Conservation (phyloP, 2,888 invertebrate species). For the Plagodis pulveraria region DNA sequence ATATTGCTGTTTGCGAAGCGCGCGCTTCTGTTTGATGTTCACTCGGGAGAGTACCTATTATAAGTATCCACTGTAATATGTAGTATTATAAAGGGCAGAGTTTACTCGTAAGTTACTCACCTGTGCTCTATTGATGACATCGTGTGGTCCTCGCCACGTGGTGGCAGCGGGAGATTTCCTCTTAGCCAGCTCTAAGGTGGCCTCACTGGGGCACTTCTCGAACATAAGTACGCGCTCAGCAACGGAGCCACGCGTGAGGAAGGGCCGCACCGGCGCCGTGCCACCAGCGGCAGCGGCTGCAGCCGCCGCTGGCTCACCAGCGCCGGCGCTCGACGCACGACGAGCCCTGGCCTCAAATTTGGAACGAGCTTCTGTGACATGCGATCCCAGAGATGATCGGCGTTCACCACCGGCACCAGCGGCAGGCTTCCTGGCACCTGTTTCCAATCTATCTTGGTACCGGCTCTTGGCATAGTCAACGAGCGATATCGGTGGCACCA, state of each 20-base stretch:
- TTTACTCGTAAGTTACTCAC: conserved; percentile 44
- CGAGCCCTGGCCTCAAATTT: conserved; percentile 81
- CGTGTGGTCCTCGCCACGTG: conserved; percentile 84
- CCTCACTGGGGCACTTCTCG: conserved; percentile 94
- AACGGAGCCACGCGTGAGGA: conserved; percentile 94
- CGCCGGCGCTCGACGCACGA: conserved; percentile 76
- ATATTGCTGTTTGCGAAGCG: conserved; percentile 34
- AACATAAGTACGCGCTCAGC: conserved; percentile 96
- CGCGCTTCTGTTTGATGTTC: conserved; percentile 29
- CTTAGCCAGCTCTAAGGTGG: conserved; percentile 87
- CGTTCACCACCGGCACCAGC: conserved; percentile 75
- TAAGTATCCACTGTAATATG: conserved; percentile 1
- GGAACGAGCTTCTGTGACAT: conserved; percentile 80
- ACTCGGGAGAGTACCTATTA: conserved; percentile 16
- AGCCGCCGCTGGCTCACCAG: conserved; percentile 73
- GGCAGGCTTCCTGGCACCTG: conserved; percentile 75
- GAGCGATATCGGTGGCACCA: conserved; percentile 82
- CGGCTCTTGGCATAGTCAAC: conserved; percentile 88
- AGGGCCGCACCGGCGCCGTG: conserved; percentile 89
- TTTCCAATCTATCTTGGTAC: conserved; percentile 85
- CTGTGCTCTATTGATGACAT: conserved; percentile 84
- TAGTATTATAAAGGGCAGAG: no score
- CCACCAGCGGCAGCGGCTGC: conserved; percentile 66
- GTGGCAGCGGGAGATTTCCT: conserved; percentile 83
- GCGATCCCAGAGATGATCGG: conserved; percentile 75